Percentiles rank a stretch among this genome's conserved stretches.
phyloP scores from a whole-genome alignment of 2,113 vertebrate genomes.

The Scolopax mira region DNA sequence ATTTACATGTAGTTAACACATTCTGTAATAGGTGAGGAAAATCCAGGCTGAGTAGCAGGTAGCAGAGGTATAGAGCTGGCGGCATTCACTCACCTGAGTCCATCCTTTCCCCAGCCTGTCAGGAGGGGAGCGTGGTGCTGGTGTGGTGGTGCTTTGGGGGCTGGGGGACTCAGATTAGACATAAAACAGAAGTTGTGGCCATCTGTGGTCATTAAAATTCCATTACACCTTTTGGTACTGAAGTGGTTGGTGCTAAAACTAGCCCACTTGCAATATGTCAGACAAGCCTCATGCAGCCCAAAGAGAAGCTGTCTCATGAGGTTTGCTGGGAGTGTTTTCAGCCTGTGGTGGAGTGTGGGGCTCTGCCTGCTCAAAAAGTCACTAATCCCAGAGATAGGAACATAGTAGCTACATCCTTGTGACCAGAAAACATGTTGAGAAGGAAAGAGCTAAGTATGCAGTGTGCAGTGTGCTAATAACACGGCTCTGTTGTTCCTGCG shows the following conservation, averaged over 20 bases:
- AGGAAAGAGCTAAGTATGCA: background rate
- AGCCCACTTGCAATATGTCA: background rate
- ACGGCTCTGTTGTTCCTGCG: background rate
- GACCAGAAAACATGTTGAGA: background rate
- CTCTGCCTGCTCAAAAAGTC: background rate
- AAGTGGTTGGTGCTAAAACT: conserved; percentile 7
- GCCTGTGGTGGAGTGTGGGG: background rate
- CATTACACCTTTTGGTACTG: conserved; percentile 46
- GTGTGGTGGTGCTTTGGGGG: background rate
- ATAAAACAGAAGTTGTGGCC: conserved; percentile 36
- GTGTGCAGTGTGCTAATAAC: background rate
- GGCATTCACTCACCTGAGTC: background rate
- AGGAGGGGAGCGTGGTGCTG: background rate
- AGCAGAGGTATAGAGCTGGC: background rate
- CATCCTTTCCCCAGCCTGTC: background rate
- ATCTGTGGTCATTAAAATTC: conserved; percentile 59
- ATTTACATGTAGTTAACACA: background rate
- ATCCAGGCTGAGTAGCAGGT: background rate
- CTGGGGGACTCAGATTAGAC: background rate
- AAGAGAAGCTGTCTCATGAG: background rate
- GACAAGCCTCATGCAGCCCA: background rate
- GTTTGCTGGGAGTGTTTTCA: accelerated
- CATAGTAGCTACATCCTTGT: background rate
- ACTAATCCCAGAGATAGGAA: background rate
- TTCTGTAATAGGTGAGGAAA: background rate